Percentiles rank a stretch among this genome's conserved stretches.
phyloP scores from a whole-genome alignment of 1,140 invertebrate genomes.

The Hermetia illucens region DNA sequence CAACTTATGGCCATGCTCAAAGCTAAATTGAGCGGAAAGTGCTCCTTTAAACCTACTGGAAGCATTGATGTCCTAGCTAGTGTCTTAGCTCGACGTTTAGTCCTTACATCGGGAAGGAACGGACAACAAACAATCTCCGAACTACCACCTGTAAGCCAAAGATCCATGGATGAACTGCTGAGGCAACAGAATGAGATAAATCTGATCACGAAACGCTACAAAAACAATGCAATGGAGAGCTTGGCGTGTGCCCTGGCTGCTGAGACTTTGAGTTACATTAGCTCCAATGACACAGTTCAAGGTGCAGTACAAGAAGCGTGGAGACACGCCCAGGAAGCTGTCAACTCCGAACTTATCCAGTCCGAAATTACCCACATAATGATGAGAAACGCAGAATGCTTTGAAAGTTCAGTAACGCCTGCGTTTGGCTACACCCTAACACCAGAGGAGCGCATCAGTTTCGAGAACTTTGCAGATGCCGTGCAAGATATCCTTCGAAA shows the following conservation, averaged over 20 bases:
- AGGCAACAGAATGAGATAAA: constrained; percentile 45
- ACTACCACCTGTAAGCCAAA: constrained; percentile 16
- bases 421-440: constrained; percentile 41
- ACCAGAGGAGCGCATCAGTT: constrained; percentile 41
- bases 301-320: constrained; percentile 47
- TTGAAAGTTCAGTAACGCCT: constrained; percentile 37
- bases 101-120: constrained; percentile 8
- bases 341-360: constrained; percentile 55
- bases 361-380: constrained; percentile 58
- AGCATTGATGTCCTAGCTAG: constrained; percentile 13
- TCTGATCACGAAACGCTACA: constrained; percentile 44
- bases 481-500: constrained; percentile 49
- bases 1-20: constrained; percentile 53
- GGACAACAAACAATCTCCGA: constrained; percentile 1
- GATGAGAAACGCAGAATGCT: constrained; percentile 45
- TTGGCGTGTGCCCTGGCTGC: constrained; percentile 47
- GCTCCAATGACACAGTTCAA: constrained; percentile 19
- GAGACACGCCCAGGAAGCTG: constrained; percentile 49
- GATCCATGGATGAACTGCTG: constrained; percentile 38
- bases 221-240: constrained; percentile 49
- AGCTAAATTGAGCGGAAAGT: constrained; percentile 41
- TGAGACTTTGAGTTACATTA: constrained; percentile 43
- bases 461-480: constrained; percentile 52
- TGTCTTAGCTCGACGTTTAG: constrained; percentile 12
- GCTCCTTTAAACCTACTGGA: constrained; percentile 12